Conservation (phyloP, 2,113 vertebrate genomes). For the Solea solea region DNA sequence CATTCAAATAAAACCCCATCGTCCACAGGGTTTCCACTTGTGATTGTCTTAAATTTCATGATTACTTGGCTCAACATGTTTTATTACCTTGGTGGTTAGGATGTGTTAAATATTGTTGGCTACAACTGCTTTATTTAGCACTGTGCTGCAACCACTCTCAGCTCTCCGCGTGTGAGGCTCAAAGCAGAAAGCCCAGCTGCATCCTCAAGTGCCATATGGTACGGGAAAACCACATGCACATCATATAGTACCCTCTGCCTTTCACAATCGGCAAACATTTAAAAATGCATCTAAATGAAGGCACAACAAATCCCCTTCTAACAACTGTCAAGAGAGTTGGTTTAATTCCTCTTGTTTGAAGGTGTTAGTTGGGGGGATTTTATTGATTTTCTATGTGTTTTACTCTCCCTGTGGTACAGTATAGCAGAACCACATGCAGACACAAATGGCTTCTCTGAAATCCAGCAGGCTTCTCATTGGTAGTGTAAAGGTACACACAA, state of each 20-base stretch:
- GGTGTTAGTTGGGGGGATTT: slow-evolving; percentile 44
- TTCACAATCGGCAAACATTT: slow-evolving; percentile 36
- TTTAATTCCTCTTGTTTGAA: slow-evolving; percentile 49
- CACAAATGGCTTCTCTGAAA: slow-evolving; percentile 59
- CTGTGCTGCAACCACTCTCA: slow-evolving; percentile 28
- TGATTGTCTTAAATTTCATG: slow-evolving; percentile 43
- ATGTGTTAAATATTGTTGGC: slow-evolving; percentile 60
- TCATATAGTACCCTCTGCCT: slow-evolving; percentile 11
- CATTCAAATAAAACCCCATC: slow-evolving; percentile 50
- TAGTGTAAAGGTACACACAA: slow-evolving; percentile 23
- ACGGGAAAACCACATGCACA: slow-evolving; percentile 25
- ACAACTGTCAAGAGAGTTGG: slow-evolving; percentile 45
- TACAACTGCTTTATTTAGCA: slow-evolving; percentile 52
- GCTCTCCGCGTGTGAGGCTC: slow-evolving; percentile 31
- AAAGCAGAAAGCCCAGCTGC: slow-evolving; percentile 44
- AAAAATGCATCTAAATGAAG: slow-evolving; percentile 30
- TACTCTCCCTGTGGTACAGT: slow-evolving; percentile 35
- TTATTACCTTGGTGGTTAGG: slow-evolving; percentile 11
- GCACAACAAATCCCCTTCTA: slow-evolving; percentile 35
- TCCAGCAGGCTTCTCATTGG: slow-evolving; percentile 30
- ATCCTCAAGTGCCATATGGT: slow-evolving; percentile 62
- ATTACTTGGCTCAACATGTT: slow-evolving; percentile 12
- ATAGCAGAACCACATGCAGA: slow-evolving; percentile 35
- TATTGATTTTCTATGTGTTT: slow-evolving; percentile 70
- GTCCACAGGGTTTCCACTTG: slow-evolving; percentile 45